phyloP scores from a whole-genome alignment of 2,113 vertebrate species.

The Apodemus speciosus region DNA sequence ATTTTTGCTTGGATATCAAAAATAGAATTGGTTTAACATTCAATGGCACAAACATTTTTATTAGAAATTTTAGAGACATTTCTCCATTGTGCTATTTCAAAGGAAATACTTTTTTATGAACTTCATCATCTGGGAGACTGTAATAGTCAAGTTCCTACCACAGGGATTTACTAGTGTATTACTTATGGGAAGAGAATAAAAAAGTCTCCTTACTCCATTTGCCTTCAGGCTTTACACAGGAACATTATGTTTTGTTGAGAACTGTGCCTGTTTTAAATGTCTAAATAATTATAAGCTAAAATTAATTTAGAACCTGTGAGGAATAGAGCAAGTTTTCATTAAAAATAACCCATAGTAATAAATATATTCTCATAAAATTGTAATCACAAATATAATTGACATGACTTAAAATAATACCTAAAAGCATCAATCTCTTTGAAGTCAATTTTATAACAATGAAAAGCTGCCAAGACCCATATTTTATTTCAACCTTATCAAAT shows the following conservation, averaged over 20 bases:
- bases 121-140: background rate
- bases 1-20: background rate
- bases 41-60: background rate
- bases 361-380: background rate
- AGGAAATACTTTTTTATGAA: background rate
- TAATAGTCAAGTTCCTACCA: background rate
- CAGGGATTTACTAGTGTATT: fast-evolving
- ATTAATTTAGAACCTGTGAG: conserved; percentile 13
- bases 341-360: conserved; percentile 15
- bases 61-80: background rate
- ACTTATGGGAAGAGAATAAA: background rate
- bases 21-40: background rate
- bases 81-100: background rate
- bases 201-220: background rate
- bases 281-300: conserved; percentile 36
- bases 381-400: conserved; percentile 39
- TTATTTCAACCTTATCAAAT: conserved; percentile 67
- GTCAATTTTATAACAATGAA: conserved; percentile 65
- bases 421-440: conserved; percentile 63
- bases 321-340: background rate
- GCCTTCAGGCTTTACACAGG: background rate
- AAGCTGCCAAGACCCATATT: conserved; percentile 48
- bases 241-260: background rate
- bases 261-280: background rate
- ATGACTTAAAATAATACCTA: conserved; percentile 57